Evolutionary conservation across 2,888 invertebrate species (phyloP).

Genomic region (Dryobotodes eremita): DNA sequence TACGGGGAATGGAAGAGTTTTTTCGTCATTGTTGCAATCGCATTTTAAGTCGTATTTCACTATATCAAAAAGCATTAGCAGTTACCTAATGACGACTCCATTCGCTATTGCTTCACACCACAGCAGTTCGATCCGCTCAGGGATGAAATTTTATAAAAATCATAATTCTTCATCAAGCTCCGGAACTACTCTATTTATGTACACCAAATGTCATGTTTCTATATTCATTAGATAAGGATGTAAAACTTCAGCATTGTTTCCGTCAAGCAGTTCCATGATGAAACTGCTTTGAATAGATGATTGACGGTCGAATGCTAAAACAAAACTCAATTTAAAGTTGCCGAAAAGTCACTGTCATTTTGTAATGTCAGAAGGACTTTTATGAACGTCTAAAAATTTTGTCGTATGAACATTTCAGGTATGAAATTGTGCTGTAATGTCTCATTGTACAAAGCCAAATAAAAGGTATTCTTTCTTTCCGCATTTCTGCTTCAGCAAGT

Average conservation of each 20-base stretch:
- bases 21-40: neutral
- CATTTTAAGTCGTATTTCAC: neutral
- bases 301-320: neutral
- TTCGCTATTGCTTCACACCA: neutral
- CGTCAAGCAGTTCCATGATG: neutral
- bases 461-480: neutral
- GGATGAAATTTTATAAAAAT: too few relatives aligned
- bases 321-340: neutral
- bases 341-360: neutral
- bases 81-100: too few relatives aligned
- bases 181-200: neutral
- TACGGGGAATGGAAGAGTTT: conserved; percentile 41
- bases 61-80: neutral
- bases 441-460: neutral
- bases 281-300: neutral
- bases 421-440: neutral
- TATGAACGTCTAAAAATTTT: neutral
- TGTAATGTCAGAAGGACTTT: neutral
- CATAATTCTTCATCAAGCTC: too few relatives aligned
- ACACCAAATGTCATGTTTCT: neutral
- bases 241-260: neutral
- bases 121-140: neutral
- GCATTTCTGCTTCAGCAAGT: neutral
- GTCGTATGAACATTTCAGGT: too few relatives aligned
- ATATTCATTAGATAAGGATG: neutral